phyloP scores from a whole-genome alignment of 2,113 vertebrate species.

The Callipepla squamata region DNA sequence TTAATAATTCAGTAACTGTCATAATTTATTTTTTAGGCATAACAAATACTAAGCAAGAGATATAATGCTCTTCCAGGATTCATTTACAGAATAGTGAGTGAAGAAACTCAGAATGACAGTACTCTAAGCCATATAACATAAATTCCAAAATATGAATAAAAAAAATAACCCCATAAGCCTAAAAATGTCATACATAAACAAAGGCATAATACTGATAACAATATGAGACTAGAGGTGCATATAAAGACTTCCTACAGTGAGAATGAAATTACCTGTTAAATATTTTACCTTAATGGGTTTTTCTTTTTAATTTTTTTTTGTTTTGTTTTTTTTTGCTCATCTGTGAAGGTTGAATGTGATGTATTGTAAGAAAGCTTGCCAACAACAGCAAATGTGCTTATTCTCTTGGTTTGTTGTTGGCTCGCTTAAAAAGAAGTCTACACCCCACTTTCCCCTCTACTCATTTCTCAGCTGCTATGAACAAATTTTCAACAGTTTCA shows the following conservation, averaged over 20 bases:
- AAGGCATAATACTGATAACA: neutral
- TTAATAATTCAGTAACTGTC: constrained; percentile 21
- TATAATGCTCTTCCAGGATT: neutral
- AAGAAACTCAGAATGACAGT: neutral
- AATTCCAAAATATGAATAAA: neutral
- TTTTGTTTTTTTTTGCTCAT: neutral
- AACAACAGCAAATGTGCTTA: neutral
- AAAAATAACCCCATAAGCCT: neutral
- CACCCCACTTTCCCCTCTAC: neutral
- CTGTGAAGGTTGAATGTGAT: constrained; percentile 21
- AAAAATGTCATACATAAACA: constrained; percentile 11
- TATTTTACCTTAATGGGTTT: constrained; percentile 47
- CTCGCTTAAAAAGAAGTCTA: neutral
- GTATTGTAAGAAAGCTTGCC: neutral
- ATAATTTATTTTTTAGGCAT: neutral
- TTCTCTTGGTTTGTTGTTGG: neutral
- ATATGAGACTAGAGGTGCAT: neutral
- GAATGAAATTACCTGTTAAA: constrained; percentile 43
- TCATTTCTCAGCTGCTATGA: neutral
- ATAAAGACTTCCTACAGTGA: constrained; percentile 17
- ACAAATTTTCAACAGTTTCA: neutral
- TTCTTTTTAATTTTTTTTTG: neutral
- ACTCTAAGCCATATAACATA: neutral
- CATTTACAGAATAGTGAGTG: neutral
- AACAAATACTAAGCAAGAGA: neutral